Conservation (phyloP, 2,113 vertebrate genomes). For the Sphaerodactylus townsendi region DNA sequence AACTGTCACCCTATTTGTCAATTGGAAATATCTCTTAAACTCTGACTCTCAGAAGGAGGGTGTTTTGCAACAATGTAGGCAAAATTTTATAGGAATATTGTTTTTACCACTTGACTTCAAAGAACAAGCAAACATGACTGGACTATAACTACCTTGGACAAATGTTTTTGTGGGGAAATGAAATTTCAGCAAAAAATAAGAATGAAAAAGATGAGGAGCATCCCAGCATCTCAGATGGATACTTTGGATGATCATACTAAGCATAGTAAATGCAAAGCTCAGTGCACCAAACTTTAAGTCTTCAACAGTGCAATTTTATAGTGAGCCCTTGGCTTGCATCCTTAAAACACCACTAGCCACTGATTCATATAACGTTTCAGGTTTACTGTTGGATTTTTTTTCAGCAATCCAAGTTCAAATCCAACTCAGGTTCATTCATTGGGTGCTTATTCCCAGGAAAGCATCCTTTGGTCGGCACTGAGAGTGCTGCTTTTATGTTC, state of each 20-base stretch:
- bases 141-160: not conserved
- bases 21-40: not conserved
- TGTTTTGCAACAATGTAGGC: not conserved
- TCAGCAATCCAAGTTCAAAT: too few relatives aligned
- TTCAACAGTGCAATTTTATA: not conserved
- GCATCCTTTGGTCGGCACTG: too few relatives aligned
- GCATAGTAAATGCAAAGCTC: constrained; percentile 49
- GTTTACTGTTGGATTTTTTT: too few relatives aligned
- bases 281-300: constrained; percentile 30
- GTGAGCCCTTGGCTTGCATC: too few relatives aligned
- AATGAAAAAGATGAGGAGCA: not conserved
- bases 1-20: not conserved
- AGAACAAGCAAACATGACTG: constrained; percentile 7
- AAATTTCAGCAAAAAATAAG: not conserved
- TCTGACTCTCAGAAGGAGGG: not conserved
- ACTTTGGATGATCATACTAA: constrained; percentile 14
- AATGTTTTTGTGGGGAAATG: not conserved
- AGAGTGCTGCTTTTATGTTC: not conserved
- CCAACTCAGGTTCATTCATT: too few relatives aligned
- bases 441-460: too few relatives aligned
- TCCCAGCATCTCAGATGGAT: not conserved
- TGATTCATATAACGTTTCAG: not conserved
- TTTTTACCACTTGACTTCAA: not conserved
- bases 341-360: constrained; percentile 6
- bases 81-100: not conserved